Percentiles rank a stretch among this genome's conserved stretches.
These are phyloP conservation scores for Chrysemys picta DNA, from an alignment of 2,113 vertebrate species.

Conservation along the genomic window DNA sequence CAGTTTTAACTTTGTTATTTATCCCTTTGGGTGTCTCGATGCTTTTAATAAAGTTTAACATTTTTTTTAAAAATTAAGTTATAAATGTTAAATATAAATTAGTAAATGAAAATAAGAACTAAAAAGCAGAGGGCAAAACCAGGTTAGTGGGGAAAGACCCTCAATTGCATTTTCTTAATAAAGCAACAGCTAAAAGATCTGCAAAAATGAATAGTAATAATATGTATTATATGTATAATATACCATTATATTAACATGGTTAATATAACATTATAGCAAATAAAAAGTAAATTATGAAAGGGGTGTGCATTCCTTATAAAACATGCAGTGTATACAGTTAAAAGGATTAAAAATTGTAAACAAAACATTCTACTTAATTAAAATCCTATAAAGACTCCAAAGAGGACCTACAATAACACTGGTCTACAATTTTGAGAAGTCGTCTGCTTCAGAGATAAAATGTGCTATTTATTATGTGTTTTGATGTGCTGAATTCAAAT, in stretches of 20 bases:
- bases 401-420: neutral
- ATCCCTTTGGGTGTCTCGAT: neutral
- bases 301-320: neutral
- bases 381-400: neutral
- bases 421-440: too few relatives aligned
- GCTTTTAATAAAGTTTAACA: neutral
- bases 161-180: too few relatives aligned
- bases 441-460: too few relatives aligned
- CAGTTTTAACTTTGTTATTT: too few relatives aligned
- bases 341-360: neutral
- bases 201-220: too few relatives aligned
- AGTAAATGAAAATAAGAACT: neutral
- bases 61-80: neutral
- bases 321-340: neutral
- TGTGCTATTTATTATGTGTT: too few relatives aligned
- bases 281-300: neutral
- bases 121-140: neutral
- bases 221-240: neutral
- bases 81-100: too few relatives aligned
- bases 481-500: too few relatives aligned
- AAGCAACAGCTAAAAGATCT: too few relatives aligned
- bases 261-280: neutral
- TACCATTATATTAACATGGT: neutral
- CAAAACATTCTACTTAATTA: neutral
- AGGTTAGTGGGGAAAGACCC: neutral